These are phyloP conservation scores for Rhinopomastus cyanomelas DNA, from an alignment of 2,113 vertebrate species.

Conservation along the genomic window DNA sequence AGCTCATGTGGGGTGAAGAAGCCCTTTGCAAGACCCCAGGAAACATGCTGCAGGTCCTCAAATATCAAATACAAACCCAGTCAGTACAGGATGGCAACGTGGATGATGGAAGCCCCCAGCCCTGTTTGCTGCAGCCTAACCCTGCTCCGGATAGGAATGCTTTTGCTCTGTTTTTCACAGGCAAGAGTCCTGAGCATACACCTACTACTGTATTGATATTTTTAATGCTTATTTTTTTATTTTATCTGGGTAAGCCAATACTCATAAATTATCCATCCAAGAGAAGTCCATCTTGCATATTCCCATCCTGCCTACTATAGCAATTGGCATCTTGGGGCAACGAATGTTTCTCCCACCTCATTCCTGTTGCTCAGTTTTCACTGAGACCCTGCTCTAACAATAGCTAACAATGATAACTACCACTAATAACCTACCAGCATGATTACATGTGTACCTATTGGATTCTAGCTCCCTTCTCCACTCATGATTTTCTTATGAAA, in stretches of 20 bases:
- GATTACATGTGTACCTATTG: background rate
- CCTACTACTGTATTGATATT: fast-evolving
- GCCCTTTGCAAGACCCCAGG: background rate
- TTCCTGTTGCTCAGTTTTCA: background rate
- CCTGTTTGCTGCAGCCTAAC: background rate
- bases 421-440: background rate
- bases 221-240: background rate
- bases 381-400: background rate
- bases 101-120: background rate
- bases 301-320: background rate
- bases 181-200: background rate
- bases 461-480: background rate
- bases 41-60: background rate
- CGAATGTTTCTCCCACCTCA: background rate
- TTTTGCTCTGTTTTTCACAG: background rate
- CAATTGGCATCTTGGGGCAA: background rate
- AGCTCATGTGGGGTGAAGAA: fast-evolving
- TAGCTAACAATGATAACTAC: fast-evolving
- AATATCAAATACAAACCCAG: background rate
- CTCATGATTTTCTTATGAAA: background rate
- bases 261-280: background rate
- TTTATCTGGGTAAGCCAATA: fast-evolving
- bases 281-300: background rate
- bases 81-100: background rate
- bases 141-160: background rate